Evolutionary conservation across 2,888 invertebrate species (phyloP).

Genomic region (Torymus tubicola): DNA sequence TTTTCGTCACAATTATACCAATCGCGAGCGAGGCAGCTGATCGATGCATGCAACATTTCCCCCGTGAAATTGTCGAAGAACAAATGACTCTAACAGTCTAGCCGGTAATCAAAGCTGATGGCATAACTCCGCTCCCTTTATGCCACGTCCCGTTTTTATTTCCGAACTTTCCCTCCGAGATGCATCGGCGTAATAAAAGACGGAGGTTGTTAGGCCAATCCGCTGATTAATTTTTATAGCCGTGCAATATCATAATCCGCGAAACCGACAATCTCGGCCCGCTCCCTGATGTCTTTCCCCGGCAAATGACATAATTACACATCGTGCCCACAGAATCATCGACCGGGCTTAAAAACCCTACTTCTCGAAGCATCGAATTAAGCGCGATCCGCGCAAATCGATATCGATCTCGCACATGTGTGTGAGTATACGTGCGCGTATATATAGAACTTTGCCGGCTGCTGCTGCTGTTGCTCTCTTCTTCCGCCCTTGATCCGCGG

Average conservation of each 20-base stretch:
- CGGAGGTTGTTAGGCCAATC: slow-evolving; percentile 14
- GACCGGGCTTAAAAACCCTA: slow-evolving; percentile 14
- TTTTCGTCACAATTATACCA: no score
- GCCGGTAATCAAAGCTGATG: not conserved
- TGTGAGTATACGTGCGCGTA: no score
- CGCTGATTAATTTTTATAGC: slow-evolving; percentile 50
- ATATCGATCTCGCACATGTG: slow-evolving; percentile 28
- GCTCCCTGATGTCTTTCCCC: not conserved
- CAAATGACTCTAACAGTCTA: not conserved
- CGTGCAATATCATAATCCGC: slow-evolving; percentile 47
- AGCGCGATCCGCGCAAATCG: slow-evolving; percentile 34
- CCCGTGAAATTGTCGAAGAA: no score
- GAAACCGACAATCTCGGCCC: slow-evolving; percentile 47
- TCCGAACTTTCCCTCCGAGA: not conserved
- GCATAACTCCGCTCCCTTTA: not conserved
- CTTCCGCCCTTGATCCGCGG: no score
- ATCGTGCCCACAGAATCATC: not conserved
- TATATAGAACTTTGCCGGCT: no score
- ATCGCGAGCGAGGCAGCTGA: no score
- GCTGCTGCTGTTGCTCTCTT: no score
- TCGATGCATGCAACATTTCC: no score
- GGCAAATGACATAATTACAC: slow-evolving; percentile 53
- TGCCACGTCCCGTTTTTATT: slow-evolving; percentile 4
- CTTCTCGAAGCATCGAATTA: slow-evolving; percentile 23
- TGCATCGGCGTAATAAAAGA: not conserved